Evolutionary conservation across 2,888 invertebrate genomes (phyloP), one percentile per base, ranked within the genome.

Genomic region (Branchipolynoe longqiensis): DNA sequence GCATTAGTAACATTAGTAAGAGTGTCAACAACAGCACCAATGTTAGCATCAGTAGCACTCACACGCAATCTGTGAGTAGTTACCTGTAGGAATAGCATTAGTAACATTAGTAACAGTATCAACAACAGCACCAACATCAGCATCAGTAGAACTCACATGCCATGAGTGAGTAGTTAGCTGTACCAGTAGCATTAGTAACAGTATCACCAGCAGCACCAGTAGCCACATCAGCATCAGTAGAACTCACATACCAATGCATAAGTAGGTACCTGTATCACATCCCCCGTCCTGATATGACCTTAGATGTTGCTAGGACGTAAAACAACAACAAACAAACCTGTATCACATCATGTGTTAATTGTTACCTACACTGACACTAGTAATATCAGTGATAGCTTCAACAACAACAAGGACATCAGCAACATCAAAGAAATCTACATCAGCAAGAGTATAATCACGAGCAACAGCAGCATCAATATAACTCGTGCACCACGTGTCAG

Each of bases 31-130:
- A n/a, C n/a, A n/a, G n/a, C 97, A n/a, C n/a, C n/a, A n/a, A n/a
- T n/a, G n/a, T 96, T 3, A 97, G 95, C 93, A 96, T 96, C 54
- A 95, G 93, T 96, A 96, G 91, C 97, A 96, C 90, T 96, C 96
- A 18, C 92, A 90, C 2, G 92, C 91, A 38, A 93, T 89, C 22
- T 94, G 89, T 0, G 93, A 93, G 89, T 93, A 93, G 87, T 93
- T 92, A 86, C 93, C 93, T 92, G 86, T 22, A 87, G 81, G 25
- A 62, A 28, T 8, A 12, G 8, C 8, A 48, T 8, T n/a, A n/a
- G n/a, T n/a, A n/a, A n/a, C n/a, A n/a, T n/a, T n/a, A n/a, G n/a
- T n/a, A n/a, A n/a, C n/a, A n/a, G n/a, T n/a, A n/a, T n/a, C n/a
- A n/a, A n/a, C n/a, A n/a, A n/a, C n/a, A n/a, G n/a, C 97, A n/a